Evolutionary conservation across 1,140 invertebrate species (phyloP).

Genomic region (Scaptomyza graminum): DNA sequence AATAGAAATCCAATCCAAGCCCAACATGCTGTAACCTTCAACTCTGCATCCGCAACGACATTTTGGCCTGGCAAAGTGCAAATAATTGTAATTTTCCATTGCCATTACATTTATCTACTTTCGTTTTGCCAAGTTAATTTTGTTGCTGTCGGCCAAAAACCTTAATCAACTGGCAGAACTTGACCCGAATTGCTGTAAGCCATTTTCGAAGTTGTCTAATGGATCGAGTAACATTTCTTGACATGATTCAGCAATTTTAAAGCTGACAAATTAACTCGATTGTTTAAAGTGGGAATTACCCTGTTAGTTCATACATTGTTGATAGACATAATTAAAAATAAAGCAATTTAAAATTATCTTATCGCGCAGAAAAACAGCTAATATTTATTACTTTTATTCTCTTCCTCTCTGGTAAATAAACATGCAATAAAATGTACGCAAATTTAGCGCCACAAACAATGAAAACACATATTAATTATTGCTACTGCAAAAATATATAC

Average conservation of each 20-base stretch:
- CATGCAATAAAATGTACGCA: neutral
- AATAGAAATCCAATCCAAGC: constrained; percentile 10
- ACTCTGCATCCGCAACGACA: neutral
- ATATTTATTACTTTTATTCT: no score
- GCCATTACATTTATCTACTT: constrained; percentile 42
- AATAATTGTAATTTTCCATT: constrained; percentile 62
- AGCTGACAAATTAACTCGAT: neutral
- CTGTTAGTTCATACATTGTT: neutral
- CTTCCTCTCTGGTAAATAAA: neutral
- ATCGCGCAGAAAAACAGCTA: no score
- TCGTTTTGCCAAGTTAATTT: constrained; percentile 16
- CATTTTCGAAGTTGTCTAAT: constrained; percentile 1
- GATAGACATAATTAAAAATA: neutral
- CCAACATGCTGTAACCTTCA: neutral
- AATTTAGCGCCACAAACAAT: constrained; percentile 13
- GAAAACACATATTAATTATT: constrained; percentile 28
- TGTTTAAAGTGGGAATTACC: neutral
- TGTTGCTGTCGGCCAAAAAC: constrained; percentile 43
- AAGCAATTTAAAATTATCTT: neutral
- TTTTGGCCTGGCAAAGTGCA: constrained; percentile 41
- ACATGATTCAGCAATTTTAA: constrained; percentile 52
- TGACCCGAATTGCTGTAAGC: neutral
- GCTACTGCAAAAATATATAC: neutral
- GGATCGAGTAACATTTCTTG: constrained; percentile 33
- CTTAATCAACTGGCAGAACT: constrained; percentile 41